phyloP scores from a whole-genome alignment of 2,888 invertebrate species.

The Brachynemurus nebulosus region DNA sequence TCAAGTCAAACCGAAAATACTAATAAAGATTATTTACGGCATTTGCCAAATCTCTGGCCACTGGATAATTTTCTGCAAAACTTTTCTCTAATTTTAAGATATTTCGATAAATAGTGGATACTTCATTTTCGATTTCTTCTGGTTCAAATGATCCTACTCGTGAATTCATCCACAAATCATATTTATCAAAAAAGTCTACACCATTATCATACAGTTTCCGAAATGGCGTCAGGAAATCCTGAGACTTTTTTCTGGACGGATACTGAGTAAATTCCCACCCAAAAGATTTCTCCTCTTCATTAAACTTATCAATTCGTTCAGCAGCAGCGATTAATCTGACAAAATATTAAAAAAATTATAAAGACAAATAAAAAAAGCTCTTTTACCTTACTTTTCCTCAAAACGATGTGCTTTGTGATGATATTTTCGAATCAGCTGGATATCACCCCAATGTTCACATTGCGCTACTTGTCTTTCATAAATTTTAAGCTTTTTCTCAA shows the following conservation, averaged over 20 bases:
- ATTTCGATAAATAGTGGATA: conserved; percentile 51
- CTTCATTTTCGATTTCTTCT: conserved; percentile 73
- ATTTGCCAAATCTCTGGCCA: conserved; percentile 56
- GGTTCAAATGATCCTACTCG: conserved; percentile 76
- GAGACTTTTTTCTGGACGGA: conserved; percentile 63
- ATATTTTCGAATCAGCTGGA: conserved; percentile 70
- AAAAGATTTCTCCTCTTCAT: conserved; percentile 79
- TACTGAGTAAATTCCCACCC: conserved; percentile 82
- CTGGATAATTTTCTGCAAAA: conserved; percentile 64
- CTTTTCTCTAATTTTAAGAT: conserved; percentile 80
- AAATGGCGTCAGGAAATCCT: conserved; percentile 71
- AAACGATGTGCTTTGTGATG: conserved; percentile 63
- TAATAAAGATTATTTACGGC: conserved; percentile 30
- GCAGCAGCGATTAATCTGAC: conserved; percentile 55
- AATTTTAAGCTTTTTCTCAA: conserved; percentile 65
- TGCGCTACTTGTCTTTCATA: conserved; percentile 73
- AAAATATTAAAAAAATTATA: not conserved
- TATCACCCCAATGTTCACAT: conserved; percentile 75
- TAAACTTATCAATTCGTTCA: conserved; percentile 72
- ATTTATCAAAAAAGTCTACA: conserved; percentile 69
- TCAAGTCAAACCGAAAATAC: not conserved
- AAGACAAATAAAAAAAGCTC: not conserved
- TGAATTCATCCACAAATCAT: conserved; percentile 73
- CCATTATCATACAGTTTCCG: conserved; percentile 79
- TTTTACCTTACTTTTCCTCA: conserved; percentile 50